Evolutionary conservation across 2,797 vertebrate genomes (phyloP).

Genomic region (Morus bassanus): DNA sequence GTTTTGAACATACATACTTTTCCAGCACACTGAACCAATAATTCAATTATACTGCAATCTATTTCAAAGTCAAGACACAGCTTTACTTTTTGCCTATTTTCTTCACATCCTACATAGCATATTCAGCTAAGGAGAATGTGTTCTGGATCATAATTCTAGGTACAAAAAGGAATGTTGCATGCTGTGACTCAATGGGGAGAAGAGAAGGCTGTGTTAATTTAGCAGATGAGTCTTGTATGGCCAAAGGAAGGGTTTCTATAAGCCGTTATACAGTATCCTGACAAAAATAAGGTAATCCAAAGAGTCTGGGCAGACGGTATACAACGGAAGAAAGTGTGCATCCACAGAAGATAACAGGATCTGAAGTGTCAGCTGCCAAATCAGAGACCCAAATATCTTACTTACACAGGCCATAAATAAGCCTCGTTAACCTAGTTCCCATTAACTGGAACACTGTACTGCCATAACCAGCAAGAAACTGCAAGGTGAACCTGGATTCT

Average conservation of each 20-base stretch:
- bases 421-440: neutral
- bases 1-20: neutral
- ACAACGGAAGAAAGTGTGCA: neutral
- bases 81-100: neutral
- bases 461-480: neutral
- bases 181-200: neutral
- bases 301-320: neutral
- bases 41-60: neutral
- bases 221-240: neutral
- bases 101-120: neutral
- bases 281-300: neutral
- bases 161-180: neutral
- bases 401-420: neutral
- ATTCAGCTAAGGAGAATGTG: neutral
- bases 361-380: neutral
- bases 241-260: neutral
- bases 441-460: neutral
- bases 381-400: neutral
- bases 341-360: neutral
- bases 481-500: neutral
- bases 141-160: neutral
- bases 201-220: neutral
- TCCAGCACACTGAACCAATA: neutral
- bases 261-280: neutral
- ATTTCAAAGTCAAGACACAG: slow-evolving; percentile 8